Percentiles rank a stretch among this genome's conserved stretches.
These are phyloP conservation scores for Callithrix jacchus DNA, from an alignment of 2,113 vertebrate species.

Conservation along the genomic window DNA sequence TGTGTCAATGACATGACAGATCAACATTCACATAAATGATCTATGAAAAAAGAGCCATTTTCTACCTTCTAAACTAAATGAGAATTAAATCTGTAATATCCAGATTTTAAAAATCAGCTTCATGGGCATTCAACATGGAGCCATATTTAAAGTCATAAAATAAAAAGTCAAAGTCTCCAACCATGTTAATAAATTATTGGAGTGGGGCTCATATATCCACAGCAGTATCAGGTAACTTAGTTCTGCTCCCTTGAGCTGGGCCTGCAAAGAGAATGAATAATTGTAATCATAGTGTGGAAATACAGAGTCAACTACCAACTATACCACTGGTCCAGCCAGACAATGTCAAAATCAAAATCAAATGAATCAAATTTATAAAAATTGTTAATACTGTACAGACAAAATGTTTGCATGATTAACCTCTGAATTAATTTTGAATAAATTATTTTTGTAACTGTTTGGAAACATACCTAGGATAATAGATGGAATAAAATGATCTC, in stretches of 20 bases:
- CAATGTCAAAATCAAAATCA: constrained; percentile 41
- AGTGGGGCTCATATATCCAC: neutral
- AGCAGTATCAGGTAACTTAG: neutral
- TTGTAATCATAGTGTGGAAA: neutral
- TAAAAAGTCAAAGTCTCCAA: constrained; percentile 6
- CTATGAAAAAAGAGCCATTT: neutral
- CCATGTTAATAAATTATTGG: neutral
- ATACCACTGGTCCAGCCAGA: neutral
- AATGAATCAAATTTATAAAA: constrained; percentile 23
- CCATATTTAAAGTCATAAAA: constrained; percentile 28
- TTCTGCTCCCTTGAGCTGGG: neutral
- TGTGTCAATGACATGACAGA: neutral
- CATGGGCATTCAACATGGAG: neutral
- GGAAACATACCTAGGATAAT: neutral
- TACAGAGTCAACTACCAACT: neutral
- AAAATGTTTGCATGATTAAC: neutral
- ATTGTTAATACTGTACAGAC: neutral
- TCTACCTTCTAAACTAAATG: neutral
- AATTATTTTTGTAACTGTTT: neutral
- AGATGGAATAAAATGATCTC: neutral
- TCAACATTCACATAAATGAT: neutral
- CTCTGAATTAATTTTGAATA: constrained; percentile 1
- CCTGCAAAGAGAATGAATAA: neutral
- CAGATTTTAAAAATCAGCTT: neutral
- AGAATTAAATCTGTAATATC: neutral